Base-by-base conservation (phyloP, 2,888 invertebrate genomes). In the Lissonota sp. region DNA sequence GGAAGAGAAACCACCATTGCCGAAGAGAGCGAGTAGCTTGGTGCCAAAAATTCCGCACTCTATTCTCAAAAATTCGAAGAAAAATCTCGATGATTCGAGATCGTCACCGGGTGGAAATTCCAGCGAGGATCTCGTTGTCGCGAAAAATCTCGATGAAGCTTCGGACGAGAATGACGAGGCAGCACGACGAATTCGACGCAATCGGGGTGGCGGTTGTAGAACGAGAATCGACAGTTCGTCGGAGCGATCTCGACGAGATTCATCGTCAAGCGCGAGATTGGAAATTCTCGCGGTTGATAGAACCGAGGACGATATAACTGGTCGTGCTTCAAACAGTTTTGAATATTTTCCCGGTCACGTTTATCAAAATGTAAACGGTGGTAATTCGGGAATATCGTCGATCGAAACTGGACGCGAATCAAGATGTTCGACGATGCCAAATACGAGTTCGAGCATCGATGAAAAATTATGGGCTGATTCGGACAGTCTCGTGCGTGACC, bases 321-420 rank as follows among this genome's bases (percentile, higher is more conserved):
- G 83, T n/a, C 94, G 94, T 87, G 95, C 95, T 44, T 85, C 85
- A 0, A 95, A 95, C 86, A 96, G 96, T 88, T 96, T 96, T 91
- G 95, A 96, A 89, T 96, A 95, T 88, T 91, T 93, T 72, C 92
- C 93, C 7, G 93, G 93, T 10, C 92, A 95, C 86, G 93, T 94
- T 75, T 95, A 95, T 86, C 94, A 94, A 85, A 94, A 94, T 86
- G 94, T 90, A 0, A 86, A 89, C 0, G 89, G 88, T 26, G 90
- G 86, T 0, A 88, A 88, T 42, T 87, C 88, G 2, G 91, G 91
- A 6, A 88, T 89, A 0, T 92, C 91, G 4, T 89, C 91, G 0
- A 84, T 89, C 0, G 90, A 90, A n/a, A 92, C 92, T 0, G 87
- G 87, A 1, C 84, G 88, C 37, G 90, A 92, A 2, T 82, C 82